phyloP scores from a whole-genome alignment of 2,888 invertebrate species.

The Patella pellucida region DNA sequence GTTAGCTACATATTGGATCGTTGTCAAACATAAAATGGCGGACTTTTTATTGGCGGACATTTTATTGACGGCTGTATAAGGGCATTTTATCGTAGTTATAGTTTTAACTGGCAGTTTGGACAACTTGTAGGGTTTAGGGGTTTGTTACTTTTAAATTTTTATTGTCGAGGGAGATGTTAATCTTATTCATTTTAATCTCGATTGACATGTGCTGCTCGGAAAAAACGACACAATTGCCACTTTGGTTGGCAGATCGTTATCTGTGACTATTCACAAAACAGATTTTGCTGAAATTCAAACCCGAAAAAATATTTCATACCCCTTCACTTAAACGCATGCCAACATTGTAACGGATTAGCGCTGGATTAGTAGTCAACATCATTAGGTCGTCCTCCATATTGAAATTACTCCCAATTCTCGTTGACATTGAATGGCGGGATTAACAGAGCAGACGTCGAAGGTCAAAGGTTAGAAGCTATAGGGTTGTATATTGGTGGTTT shows the following conservation, averaged over 20 bases:
- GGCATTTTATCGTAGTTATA: neutral
- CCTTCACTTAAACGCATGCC: slow-evolving; percentile 10
- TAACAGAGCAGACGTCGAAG: neutral
- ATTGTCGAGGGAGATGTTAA: neutral
- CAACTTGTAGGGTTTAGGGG: neutral
- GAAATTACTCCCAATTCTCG: neutral
- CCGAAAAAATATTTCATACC: slow-evolving; percentile 10
- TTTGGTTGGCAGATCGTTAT: neutral
- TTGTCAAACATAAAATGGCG: too few relatives aligned
- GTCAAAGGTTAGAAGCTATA: neutral
- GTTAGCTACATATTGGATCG: too few relatives aligned
- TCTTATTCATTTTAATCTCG: neutral
- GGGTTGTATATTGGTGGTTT: neutral
- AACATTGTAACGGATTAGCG: slow-evolving; percentile 10
- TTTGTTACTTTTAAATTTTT: slow-evolving; percentile 6
- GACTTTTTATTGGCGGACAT: too few relatives aligned
- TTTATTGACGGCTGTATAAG: neutral
- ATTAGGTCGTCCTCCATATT: neutral
- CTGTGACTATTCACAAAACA: neutral
- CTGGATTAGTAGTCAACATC: neutral
- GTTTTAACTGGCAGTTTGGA: neutral
- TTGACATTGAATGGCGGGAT: neutral
- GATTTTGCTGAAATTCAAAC: slow-evolving; percentile 1
- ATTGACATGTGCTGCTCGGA: slow-evolving; percentile 2
- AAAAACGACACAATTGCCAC: slow-evolving; percentile 6